A percentile compares a stretch with the other conserved stretches of the same genome.
phyloP scores from a whole-genome alignment of 2,797 vertebrate species.

The Helarctos malayanus region DNA sequence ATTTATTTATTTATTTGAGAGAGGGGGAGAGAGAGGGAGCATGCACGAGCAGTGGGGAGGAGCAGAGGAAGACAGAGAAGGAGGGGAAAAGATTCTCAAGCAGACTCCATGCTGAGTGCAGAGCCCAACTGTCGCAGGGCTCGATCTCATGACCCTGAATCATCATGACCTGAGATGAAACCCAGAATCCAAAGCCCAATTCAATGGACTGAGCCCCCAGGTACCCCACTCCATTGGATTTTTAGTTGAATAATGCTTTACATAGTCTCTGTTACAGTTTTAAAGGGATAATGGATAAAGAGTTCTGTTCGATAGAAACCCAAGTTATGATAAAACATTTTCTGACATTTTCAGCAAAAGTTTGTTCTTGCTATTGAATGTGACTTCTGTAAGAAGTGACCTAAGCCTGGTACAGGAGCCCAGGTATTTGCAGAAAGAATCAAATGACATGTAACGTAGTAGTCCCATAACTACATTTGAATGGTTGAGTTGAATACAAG shows the following conservation, averaged over 20 bases:
- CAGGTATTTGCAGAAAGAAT: conserved; percentile 44
- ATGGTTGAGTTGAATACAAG: neutral
- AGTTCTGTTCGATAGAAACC: conserved; percentile 23
- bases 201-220: neutral
- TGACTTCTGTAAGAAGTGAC: neutral
- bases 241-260: conserved; percentile 57
- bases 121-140: neutral
- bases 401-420: neutral
- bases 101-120: neutral
- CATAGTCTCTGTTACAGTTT: conserved; percentile 41
- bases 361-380: conserved; percentile 31
- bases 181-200: neutral
- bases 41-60: neutral
- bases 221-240: neutral
- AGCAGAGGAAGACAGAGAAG: neutral
- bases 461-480: conserved; percentile 37
- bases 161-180: neutral
- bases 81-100: neutral
- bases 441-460: neutral
- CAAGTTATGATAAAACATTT: neutral
- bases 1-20: neutral
- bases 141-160: neutral
- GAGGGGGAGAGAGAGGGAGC: neutral
- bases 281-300: conserved; percentile 4
- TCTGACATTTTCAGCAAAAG: conserved; percentile 36